Percentiles rank a stretch among this genome's conserved stretches.
Conservation (phyloP, 2,797 vertebrate genomes). For the Cichlasoma orientale region DNA sequence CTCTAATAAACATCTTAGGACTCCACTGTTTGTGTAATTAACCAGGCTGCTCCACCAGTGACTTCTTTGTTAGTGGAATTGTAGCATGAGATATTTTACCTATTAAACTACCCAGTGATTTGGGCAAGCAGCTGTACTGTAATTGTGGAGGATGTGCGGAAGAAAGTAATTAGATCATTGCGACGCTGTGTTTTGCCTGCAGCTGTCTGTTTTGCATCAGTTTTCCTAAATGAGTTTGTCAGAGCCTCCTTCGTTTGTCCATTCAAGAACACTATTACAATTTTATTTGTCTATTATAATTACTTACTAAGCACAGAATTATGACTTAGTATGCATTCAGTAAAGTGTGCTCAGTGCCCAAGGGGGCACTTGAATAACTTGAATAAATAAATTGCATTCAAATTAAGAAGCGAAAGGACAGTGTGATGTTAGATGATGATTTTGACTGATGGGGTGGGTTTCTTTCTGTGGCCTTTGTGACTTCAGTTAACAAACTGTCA, state of each 20-base stretch:
- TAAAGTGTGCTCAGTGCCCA: background rate
- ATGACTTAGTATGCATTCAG: conserved; percentile 20
- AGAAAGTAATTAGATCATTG: conserved; percentile 79
- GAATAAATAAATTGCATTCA: background rate
- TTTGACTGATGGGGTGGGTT: background rate
- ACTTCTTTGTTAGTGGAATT: conserved; percentile 30
- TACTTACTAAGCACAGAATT: conserved; percentile 20
- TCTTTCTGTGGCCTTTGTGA: background rate
- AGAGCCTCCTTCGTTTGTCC: conserved; percentile 17
- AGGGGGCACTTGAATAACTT: background rate
- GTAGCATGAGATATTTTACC: conserved; percentile 51
- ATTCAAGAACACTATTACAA: conserved; percentile 32
- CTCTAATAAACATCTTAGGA: conserved; percentile 3
- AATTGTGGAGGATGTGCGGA: conserved; percentile 78
- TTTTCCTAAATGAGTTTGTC: conserved; percentile 55
- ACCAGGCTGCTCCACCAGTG: background rate
- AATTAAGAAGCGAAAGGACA: background rate
- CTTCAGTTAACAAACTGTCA: background rate
- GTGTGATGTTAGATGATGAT: background rate
- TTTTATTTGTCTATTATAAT: conserved; percentile 48
- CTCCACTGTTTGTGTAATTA: conserved; percentile 5
- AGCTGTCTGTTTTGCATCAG: conserved; percentile 67
- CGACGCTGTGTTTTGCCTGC: conserved; percentile 65
- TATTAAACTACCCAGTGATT: conserved; percentile 63
- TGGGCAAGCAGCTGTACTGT: conserved; percentile 69